A percentile compares a stretch with the other conserved stretches of the same genome.
Conservation (phyloP, 2,113 vertebrate species). For the Cettia cetti region DNA sequence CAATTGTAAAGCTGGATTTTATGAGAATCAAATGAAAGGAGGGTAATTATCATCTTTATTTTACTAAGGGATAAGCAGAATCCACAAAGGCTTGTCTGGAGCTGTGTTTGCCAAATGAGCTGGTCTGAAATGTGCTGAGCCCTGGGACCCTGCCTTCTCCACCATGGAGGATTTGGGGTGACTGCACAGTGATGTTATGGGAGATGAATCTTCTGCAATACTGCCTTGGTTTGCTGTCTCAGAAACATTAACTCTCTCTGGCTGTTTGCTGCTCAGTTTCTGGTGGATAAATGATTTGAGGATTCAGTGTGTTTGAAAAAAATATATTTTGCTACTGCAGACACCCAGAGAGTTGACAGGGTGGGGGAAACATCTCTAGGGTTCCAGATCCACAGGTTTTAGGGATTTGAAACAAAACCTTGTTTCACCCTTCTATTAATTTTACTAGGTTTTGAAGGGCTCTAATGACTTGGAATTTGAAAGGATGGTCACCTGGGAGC, state of each 20-base stretch:
- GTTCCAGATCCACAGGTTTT: neutral
- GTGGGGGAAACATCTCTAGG: neutral
- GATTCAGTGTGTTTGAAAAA: neutral
- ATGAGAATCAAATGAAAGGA: constrained; percentile 1
- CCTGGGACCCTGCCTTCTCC: rapidly evolving
- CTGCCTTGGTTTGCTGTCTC: neutral
- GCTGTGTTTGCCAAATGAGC: neutral
- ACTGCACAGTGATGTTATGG: neutral
- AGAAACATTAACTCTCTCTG: neutral
- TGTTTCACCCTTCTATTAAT: neutral
- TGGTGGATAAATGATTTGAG: neutral
- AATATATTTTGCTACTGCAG: neutral
- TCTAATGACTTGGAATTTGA: constrained; percentile 9
- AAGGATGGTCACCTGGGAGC: neutral
- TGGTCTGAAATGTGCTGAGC: neutral
- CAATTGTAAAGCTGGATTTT: constrained; percentile 25
- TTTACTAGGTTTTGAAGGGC: constrained; percentile 1
- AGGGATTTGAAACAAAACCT: constrained; percentile 7
- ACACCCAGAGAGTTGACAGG: neutral
- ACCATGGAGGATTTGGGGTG: neutral
- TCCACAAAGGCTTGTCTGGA: neutral
- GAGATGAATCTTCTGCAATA: neutral
- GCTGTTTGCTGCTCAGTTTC: neutral
- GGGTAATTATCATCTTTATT: neutral
- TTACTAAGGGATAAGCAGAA: neutral